Evolutionary conservation across 2,113 vertebrate genomes (phyloP).

Genomic region (Motacilla tschutschensis): DNA sequence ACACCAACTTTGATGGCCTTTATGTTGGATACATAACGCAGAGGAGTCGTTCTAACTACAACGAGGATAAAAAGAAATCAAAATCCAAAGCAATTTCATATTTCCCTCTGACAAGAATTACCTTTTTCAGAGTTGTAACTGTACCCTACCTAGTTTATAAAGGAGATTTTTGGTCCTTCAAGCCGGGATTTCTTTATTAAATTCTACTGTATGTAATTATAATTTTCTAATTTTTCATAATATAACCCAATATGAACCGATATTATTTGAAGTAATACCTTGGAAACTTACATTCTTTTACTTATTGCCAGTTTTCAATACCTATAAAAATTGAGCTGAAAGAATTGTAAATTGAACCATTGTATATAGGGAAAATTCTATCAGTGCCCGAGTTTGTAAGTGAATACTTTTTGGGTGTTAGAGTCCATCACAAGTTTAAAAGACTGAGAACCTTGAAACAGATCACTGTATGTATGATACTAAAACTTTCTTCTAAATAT

Average conservation of each 20-base stretch:
- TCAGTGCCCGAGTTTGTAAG: constrained; percentile 22
- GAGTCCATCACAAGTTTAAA: constrained; percentile 22
- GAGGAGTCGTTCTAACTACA: background rate
- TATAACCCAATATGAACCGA: constrained; percentile 15
- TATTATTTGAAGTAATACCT: constrained; percentile 43
- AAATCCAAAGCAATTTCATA: background rate
- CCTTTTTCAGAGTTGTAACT: background rate
- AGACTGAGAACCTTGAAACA: constrained; percentile 11
- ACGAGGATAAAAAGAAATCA: background rate
- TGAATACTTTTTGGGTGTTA: background rate
- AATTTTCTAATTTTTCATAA: constrained; percentile 44
- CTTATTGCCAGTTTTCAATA: constrained; percentile 50
- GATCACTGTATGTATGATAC: background rate
- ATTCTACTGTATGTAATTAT: constrained; percentile 9
- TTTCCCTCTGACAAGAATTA: background rate
- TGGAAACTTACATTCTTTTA: constrained; percentile 37
- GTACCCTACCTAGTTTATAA: background rate
- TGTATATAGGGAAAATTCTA: constrained; percentile 25
- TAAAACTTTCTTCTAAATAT: constrained; percentile 28
- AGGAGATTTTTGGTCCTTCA: background rate
- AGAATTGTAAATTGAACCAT: constrained; percentile 57
- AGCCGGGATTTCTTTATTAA: background rate
- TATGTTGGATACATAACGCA: background rate
- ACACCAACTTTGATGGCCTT: background rate
- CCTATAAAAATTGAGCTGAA: constrained; percentile 58